Evolutionary conservation across 2,113 vertebrate genomes (phyloP).

Genomic region (Otus sunia): DNA sequence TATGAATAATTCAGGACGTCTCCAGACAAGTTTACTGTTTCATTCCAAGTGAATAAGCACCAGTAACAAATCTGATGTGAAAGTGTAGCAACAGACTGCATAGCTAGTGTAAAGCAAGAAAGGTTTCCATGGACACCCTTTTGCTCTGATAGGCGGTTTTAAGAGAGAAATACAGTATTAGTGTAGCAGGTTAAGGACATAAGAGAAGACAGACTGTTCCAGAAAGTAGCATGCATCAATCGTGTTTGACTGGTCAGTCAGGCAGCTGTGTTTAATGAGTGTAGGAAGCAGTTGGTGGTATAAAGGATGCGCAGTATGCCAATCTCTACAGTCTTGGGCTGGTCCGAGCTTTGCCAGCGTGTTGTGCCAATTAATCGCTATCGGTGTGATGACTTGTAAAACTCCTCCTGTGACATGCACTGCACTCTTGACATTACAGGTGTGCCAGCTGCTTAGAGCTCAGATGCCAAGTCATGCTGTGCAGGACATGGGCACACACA

Average conservation of each 20-base stretch:
- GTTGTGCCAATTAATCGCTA: not conserved
- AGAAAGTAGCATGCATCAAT: not conserved
- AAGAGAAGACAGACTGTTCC: not conserved
- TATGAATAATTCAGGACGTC: constrained; percentile 69
- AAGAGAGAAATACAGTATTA: constrained; percentile 42
- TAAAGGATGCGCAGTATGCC: not conserved
- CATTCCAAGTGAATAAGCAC: constrained; percentile 72
- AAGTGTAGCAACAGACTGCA: constrained; percentile 49
- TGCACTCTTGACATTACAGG: not conserved
- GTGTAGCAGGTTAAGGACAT: not conserved
- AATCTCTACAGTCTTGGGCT: not conserved
- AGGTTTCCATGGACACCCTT: constrained; percentile 67
- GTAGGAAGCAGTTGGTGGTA: not conserved
- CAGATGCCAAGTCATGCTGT: not conserved
- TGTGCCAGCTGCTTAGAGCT: not conserved
- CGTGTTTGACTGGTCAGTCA: not conserved
- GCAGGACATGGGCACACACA: not conserved
- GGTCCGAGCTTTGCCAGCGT: not conserved
- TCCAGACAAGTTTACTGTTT: constrained; percentile 71
- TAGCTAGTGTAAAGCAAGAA: constrained; percentile 30
- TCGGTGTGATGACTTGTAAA: not conserved
- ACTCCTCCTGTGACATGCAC: not conserved
- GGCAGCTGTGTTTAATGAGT: not conserved
- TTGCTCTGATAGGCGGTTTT: constrained; percentile 36
- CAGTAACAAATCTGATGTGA: constrained; percentile 41